phyloP scores from a whole-genome alignment of 2,113 vertebrate species.

The Echinops telfairi region DNA sequence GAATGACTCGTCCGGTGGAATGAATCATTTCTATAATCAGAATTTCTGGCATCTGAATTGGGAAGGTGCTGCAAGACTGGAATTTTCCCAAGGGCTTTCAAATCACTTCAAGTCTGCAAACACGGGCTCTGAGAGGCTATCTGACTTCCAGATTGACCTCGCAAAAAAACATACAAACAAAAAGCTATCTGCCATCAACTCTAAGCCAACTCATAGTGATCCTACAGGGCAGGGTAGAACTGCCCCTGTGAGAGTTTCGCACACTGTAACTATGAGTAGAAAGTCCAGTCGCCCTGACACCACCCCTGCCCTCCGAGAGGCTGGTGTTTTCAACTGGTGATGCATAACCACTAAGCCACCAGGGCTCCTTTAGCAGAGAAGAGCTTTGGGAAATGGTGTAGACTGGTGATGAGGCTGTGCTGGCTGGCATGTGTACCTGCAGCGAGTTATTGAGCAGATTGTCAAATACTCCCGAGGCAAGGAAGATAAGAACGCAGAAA shows the following conservation, averaged over 20 bases:
- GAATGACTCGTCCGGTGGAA: background rate
- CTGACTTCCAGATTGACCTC: background rate
- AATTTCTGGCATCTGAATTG: background rate
- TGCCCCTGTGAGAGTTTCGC: no score
- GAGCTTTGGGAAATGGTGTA: background rate
- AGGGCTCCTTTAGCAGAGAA: background rate
- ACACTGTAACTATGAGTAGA: no score
- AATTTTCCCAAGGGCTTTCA: slow-evolving; percentile 4
- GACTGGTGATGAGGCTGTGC: background rate
- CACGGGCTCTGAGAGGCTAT: background rate
- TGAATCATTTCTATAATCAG: slow-evolving; percentile 35
- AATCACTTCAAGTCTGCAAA: background rate
- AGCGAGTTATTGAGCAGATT: background rate
- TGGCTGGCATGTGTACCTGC: background rate
- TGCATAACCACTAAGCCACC: no score
- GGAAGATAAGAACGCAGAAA: background rate
- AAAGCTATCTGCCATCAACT: no score
- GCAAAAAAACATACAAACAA: background rate
- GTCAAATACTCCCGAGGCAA: background rate
- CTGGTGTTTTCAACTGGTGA: no score
- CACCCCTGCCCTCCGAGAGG: no score
- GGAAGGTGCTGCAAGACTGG: background rate
- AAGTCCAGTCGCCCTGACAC: no score
- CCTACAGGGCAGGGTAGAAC: no score
- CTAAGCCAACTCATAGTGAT: no score